Evolutionary conservation across 2,797 vertebrate species (phyloP).

Genomic region (Pygocentrus nattereri): DNA sequence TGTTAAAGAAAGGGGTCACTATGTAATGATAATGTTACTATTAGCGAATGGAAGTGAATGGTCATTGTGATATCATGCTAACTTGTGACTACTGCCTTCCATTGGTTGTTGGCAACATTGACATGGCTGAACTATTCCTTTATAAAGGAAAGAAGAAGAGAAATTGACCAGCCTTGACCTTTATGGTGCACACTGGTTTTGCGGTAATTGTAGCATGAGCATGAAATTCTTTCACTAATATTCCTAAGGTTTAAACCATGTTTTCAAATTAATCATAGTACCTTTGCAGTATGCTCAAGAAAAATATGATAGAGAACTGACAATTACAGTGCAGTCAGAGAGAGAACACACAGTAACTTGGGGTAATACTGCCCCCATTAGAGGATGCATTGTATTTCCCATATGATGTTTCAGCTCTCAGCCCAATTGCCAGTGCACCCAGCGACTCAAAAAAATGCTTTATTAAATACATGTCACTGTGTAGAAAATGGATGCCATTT

Average conservation of each 20-base stretch:
- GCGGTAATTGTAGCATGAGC: not conserved
- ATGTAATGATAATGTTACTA: too few species aligned
- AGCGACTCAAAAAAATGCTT: not conserved
- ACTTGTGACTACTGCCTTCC: too few species aligned
- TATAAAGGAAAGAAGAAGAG: not conserved
- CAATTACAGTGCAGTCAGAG: not conserved
- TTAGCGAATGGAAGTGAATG: too few species aligned
- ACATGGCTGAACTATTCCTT: not conserved
- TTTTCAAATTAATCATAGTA: not conserved
- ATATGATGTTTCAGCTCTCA: not conserved
- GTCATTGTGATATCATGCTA: too few species aligned
- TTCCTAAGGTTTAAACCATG: not conserved
- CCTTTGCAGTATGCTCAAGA: not conserved
- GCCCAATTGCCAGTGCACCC: not conserved
- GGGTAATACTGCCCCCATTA: conserved; percentile 7
- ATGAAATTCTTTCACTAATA: not conserved
- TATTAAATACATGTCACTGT: not conserved
- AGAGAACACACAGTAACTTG: not conserved
- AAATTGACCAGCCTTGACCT: too few species aligned
- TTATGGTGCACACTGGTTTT: not conserved
- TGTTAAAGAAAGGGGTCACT: too few species aligned
- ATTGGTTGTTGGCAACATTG: too few species aligned
- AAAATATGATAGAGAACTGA: not conserved
- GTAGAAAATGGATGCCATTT: not conserved
- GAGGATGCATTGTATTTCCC: not conserved